These are phyloP conservation scores for Acrocyrtus sp. DNA, from an alignment of 2,888 invertebrate genomes.

Conservation along the genomic window DNA sequence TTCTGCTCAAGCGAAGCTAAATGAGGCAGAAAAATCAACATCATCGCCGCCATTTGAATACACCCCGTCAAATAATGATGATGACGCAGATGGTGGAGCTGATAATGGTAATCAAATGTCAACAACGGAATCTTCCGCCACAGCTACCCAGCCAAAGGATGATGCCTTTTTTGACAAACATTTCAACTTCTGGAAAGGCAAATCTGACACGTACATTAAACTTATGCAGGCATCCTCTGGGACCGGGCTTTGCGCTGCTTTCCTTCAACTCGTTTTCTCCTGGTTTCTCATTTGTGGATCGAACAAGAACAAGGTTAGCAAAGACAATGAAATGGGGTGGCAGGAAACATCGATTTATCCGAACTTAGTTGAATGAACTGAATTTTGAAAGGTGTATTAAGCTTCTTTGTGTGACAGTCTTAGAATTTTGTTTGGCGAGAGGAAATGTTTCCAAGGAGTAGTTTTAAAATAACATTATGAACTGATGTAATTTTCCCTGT, in stretches of 20 bases:
- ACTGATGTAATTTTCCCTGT: too few species aligned
- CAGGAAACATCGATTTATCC: not conserved
- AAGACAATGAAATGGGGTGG: not conserved
- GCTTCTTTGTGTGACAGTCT: not conserved
- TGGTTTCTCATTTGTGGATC: conserved; percentile 39
- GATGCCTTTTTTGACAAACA: conserved; percentile 14
- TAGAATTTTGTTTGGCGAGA: too few species aligned
- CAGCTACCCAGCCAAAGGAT: not conserved
- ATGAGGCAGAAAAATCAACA: not conserved
- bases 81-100: not conserved
- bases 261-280: conserved; percentile 30
- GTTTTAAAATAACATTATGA: too few species aligned
- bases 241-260: conserved; percentile 23
- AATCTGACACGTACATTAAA: conserved; percentile 33
- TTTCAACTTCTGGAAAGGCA: conserved; percentile 28
- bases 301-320: too few species aligned
- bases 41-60: not conserved
- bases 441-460: too few species aligned
- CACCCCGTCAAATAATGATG: not conserved
- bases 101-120: not conserved
- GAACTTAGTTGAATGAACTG: not conserved
- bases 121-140: not conserved
- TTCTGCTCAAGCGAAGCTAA: not conserved
- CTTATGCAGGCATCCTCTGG: conserved; percentile 36
- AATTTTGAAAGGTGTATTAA: not conserved